Percentiles rank a stretch among this genome's conserved stretches.
phyloP scores from a whole-genome alignment of 2,113 vertebrate genomes.

The Dolichallabes microphthalmus region DNA sequence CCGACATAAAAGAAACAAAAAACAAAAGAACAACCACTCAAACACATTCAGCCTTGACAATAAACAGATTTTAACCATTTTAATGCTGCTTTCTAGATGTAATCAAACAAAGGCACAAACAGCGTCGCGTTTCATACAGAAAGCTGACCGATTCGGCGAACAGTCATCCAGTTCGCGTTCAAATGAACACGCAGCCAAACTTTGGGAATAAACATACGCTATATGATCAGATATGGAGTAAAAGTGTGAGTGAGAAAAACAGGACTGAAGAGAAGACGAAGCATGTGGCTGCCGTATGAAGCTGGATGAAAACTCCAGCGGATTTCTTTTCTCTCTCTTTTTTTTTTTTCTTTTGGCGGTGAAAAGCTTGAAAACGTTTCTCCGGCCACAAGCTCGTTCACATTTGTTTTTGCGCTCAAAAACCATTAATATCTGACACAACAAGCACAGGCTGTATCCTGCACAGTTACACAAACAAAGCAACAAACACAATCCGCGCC shows the following conservation, averaged over 20 bases:
- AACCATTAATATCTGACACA: background rate
- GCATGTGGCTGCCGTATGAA: background rate
- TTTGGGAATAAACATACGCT: fast-evolving
- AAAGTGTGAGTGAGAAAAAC: background rate
- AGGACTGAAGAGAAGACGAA: background rate
- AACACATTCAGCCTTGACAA: background rate
- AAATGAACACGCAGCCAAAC: background rate
- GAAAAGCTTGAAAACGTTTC: background rate
- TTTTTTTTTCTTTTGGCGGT: background rate
- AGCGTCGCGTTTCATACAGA: background rate
- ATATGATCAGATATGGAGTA: background rate
- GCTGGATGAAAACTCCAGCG: background rate
- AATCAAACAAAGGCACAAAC: too few species aligned
- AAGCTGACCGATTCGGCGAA: background rate
- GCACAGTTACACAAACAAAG: too few species aligned
- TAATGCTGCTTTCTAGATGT: background rate
- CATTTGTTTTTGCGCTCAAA: background rate
- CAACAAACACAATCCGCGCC: background rate
- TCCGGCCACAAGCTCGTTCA: too few species aligned
- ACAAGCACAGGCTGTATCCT: background rate
- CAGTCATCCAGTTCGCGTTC: too few species aligned
- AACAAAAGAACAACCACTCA: background rate
- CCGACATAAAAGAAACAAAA: background rate
- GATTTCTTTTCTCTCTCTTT: background rate
- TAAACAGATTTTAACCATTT: constrained; percentile 6